A percentile compares a stretch with the other conserved stretches of the same genome.
These are phyloP conservation scores for Pempheris klunzingeri DNA, from an alignment of 2,797 vertebrate genomes.

Conservation along the genomic window DNA sequence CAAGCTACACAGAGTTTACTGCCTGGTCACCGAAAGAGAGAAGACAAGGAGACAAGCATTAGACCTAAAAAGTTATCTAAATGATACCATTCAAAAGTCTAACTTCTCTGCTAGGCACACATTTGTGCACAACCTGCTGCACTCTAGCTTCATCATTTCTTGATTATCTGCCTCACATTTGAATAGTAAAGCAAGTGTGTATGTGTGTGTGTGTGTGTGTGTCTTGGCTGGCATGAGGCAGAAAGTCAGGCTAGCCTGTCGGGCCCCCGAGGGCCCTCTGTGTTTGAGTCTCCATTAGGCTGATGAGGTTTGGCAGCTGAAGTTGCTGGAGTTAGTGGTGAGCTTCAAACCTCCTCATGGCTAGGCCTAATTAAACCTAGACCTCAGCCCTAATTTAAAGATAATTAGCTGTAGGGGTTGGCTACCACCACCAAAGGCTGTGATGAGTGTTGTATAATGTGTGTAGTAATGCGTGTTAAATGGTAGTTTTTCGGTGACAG, in stretches of 20 bases:
- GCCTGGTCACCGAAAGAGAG: neutral
- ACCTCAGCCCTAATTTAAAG: slow-evolving; percentile 79
- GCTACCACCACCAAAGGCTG: slow-evolving; percentile 55
- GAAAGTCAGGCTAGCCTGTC: slow-evolving; percentile 69
- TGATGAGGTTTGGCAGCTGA: slow-evolving; percentile 87
- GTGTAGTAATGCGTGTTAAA: slow-evolving; percentile 66
- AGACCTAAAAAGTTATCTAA: slow-evolving; percentile 17
- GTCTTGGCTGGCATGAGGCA: slow-evolving; percentile 50
- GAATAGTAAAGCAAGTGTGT: slow-evolving; percentile 21
- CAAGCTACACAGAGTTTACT: neutral
- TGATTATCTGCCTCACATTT: slow-evolving; percentile 39
- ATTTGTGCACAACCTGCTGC: slow-evolving; percentile 46
- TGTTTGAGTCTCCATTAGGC: slow-evolving; percentile 85
- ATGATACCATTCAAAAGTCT: slow-evolving; percentile 51
- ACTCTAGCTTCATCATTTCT: slow-evolving; percentile 35
- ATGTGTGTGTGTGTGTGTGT: slow-evolving; percentile 6
- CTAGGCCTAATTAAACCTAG: slow-evolving; percentile 85
- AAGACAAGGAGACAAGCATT: neutral
- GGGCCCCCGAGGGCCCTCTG: slow-evolving; percentile 74
- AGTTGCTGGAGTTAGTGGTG: slow-evolving; percentile 77
- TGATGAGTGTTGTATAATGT: slow-evolving; percentile 46
- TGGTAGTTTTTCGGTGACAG: slow-evolving; percentile 41
- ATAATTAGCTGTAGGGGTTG: slow-evolving; percentile 80
- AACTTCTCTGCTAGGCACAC: slow-evolving; percentile 40
- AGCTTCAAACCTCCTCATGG: slow-evolving; percentile 76